A percentile compares a stretch with the other conserved stretches of the same genome.
phyloP scores from a whole-genome alignment of 2,797 vertebrate species.

The Semaprochilodus insignis region DNA sequence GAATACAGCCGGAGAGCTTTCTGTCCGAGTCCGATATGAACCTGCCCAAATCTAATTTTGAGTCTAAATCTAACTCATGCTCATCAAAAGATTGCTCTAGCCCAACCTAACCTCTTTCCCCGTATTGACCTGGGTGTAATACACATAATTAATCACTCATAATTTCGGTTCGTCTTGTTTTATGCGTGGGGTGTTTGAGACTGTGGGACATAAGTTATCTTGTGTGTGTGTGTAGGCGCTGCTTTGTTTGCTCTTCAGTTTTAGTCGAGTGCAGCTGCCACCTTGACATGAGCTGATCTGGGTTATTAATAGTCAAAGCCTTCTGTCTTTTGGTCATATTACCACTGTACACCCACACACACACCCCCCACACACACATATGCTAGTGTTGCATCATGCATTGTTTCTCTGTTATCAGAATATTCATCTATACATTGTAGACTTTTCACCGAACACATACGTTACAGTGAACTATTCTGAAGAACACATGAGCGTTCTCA shows the following conservation, averaged over 20 bases:
- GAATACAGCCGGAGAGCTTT: too few relatives aligned
- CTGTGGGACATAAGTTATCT: not conserved
- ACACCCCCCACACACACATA: conserved; percentile 1
- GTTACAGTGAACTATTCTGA: not conserved
- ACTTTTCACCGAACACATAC: not conserved
- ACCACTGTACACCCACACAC: not conserved
- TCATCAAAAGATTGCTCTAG: too few relatives aligned
- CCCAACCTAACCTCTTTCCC: not conserved
- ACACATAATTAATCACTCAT: too few relatives aligned
- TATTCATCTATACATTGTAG: not conserved
- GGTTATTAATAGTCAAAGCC: conserved; percentile 80
- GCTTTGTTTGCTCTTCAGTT: conserved; percentile 69
- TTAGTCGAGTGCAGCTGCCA: conserved; percentile 70
- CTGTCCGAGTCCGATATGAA: too few relatives aligned
- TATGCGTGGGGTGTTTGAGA: not conserved
- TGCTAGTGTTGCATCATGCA: not conserved
- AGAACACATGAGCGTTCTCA: not conserved
- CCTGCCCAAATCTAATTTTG: too few relatives aligned
- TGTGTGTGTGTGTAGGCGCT: conserved; percentile 43
- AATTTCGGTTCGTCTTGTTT: not conserved
- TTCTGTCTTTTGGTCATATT: conserved; percentile 57
- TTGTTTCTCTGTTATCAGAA: conserved; percentile 8
- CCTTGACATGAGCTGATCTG: conserved; percentile 66
- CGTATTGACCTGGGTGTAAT: conserved; percentile 43
- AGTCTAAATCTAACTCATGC: too few relatives aligned